Evolutionary conservation across 1,140 invertebrate genomes (phyloP).

Genomic region (Aplysia californica): DNA sequence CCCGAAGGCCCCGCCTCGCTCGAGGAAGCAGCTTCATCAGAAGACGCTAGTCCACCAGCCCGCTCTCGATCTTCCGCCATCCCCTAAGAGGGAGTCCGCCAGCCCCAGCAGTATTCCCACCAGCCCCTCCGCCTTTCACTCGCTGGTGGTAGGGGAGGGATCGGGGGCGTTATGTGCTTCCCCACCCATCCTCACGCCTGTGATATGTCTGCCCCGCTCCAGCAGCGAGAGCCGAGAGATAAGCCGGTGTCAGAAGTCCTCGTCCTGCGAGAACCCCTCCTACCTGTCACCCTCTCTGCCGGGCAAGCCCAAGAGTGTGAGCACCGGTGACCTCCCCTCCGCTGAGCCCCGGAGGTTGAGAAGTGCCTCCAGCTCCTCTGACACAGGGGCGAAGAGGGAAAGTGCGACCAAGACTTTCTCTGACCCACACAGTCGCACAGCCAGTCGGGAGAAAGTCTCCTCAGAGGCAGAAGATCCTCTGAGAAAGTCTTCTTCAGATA

Average conservation of each 20-base stretch:
- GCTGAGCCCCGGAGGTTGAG: neutral
- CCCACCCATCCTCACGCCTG: neutral
- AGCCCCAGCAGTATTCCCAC: neutral
- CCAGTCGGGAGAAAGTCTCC: too few species aligned
- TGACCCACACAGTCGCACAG: neutral
- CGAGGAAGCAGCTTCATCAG: constrained; percentile 12
- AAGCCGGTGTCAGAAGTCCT: neutral
- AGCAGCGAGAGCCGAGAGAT: constrained; percentile 3
- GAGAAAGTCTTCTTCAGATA: constrained; percentile 22
- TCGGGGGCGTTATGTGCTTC: too few species aligned
- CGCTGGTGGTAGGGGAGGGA: too few species aligned
- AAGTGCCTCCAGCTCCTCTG: neutral
- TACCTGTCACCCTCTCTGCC: neutral
- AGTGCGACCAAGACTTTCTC: constrained; percentile 9
- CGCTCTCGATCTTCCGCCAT: neutral
- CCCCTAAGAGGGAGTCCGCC: neutral
- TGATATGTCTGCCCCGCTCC: constrained; percentile 4
- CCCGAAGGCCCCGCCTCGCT: constrained; percentile 11
- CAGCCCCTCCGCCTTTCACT: neutral
- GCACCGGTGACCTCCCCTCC: constrained; percentile 12
- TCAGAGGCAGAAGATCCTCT: neutral
- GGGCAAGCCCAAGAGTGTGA: constrained; percentile 10
- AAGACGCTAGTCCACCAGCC: constrained; percentile 15
- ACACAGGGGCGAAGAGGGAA: neutral
- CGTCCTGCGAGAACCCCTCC: neutral